Evolutionary conservation across 2,888 invertebrate species (phyloP), one percentile per base, ranked within the genome.

Genomic region (Andrena bicolor): DNA sequence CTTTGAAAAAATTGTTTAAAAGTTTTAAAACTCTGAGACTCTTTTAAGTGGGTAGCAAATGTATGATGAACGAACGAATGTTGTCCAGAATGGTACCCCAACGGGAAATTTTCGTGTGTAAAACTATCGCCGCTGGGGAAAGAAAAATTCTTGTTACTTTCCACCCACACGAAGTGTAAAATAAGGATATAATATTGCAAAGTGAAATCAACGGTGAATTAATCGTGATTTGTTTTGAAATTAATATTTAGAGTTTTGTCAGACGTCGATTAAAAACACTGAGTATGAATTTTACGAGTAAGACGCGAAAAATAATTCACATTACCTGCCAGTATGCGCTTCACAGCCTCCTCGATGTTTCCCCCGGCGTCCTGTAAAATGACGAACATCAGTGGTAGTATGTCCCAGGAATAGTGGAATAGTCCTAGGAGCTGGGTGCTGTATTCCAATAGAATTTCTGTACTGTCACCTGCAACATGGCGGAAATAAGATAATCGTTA

Each of bases 341-440:
- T 94, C 70, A 96, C 96, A 76, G 97, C 97, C 94, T 97, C 97
- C 89, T 97, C 97, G 73, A 97, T 94, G 93, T 97, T 96, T 56
- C 96, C 96, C 80, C 96, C 95, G 65, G 97, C 96, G 90, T 97
- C 96, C 93, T 97, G 97, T 81, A 97, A 95, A 94, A 97, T 97
- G 91, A 96, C 96, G 94, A 97, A 96, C 95, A 97, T 96, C 53
- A 97, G 94, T 26, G 97, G 97, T 96, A 97, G 96, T 96, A 97
- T 96, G 93, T 97, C 97, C 96, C 96, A 97, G 4, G 97, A 96
- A 93, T 97, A 97, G 92, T 96, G 96, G 94, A 97, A 97, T 94
- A 96, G 78, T 32, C 88, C 75, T 53, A 92, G 76, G 7, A 91
- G 81, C 92, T 96, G 97, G 90, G 96, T 96, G 92, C 97, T 97